A percentile compares a stretch with the other conserved stretches of the same genome.
phyloP scores from a whole-genome alignment of 1,140 invertebrate species.

The Drosophila guanche region DNA sequence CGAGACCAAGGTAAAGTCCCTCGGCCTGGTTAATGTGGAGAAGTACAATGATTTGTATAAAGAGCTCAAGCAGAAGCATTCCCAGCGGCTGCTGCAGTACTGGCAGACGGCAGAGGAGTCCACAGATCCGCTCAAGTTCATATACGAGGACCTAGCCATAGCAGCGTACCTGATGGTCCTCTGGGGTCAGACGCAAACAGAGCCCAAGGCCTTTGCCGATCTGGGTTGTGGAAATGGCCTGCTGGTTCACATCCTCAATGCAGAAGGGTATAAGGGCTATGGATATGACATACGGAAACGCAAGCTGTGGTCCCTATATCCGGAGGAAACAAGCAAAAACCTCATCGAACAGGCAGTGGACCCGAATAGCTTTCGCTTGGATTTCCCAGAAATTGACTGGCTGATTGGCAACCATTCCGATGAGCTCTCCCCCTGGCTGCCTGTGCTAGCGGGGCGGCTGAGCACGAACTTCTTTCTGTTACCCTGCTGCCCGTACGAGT shows the following conservation, averaged over 20 bases:
- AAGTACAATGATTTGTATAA: conserved; percentile 90
- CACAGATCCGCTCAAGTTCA: conserved; percentile 97
- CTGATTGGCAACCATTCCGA: conserved; percentile 99
- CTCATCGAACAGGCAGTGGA: conserved; percentile 87
- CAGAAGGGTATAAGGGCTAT: conserved; percentile 93
- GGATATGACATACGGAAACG: conserved; percentile 95
- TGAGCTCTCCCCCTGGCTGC: conserved; percentile 99
- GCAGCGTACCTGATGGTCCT: conserved; percentile 94
- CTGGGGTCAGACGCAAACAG: conserved; percentile 85
- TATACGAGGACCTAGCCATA: conserved; percentile 98
- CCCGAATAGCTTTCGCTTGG: conserved; percentile 88
- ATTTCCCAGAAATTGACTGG: conserved; percentile 92
- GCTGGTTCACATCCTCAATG: conserved; percentile 93
- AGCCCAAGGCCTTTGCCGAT: conserved; percentile 91
- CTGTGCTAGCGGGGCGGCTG: conserved; percentile 93
- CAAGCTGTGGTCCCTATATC: conserved; percentile 95
- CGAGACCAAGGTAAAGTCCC: conserved; percentile 84
- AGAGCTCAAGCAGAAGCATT: conserved; percentile 92
- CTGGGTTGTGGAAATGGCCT: conserved; percentile 98
- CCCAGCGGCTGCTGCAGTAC: conserved; percentile 86
- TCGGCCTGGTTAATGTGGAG: conserved; percentile 88
- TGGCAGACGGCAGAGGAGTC: conserved; percentile 90
- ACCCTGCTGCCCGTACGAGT: conserved; percentile 97
- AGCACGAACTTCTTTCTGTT: conserved; percentile 92
- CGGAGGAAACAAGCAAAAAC: conserved; percentile 82